Conservation (phyloP, 1,140 invertebrate species). For the Antheraea pernyi region DNA sequence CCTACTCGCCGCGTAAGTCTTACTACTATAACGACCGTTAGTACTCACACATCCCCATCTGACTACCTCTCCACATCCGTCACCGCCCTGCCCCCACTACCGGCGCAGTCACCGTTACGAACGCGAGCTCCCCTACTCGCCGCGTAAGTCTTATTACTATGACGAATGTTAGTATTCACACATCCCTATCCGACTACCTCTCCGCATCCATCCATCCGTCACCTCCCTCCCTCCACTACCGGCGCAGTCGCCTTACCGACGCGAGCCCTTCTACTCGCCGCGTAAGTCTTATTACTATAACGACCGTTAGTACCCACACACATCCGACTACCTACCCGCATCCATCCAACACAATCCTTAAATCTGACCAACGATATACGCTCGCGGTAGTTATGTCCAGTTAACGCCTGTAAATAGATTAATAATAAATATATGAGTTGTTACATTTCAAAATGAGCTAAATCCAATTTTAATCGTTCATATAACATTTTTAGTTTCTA, state of each 20-base stretch:
- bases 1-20: constrained; percentile 90
- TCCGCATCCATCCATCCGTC: neutral
- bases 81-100: constrained; percentile 79
- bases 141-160: too few relatives aligned
- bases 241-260: constrained; percentile 82
- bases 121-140: too few relatives aligned
- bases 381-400: too few relatives aligned
- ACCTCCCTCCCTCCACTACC: constrained; percentile 40
- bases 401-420: too few relatives aligned
- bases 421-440: too few relatives aligned
- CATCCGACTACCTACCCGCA: neutral
- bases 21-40: constrained; percentile 45
- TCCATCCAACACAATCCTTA: neutral
- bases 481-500: too few relatives aligned
- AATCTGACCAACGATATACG: too few relatives aligned
- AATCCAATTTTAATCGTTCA: too few relatives aligned
- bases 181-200: neutral
- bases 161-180: constrained; percentile 47
- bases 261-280: constrained; percentile 92
- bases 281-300: constrained; percentile 80
- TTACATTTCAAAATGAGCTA: too few relatives aligned
- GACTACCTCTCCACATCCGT: too few relatives aligned
- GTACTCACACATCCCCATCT: neutral
- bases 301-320: constrained; percentile 22
- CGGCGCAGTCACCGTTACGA: constrained; percentile 83